Evolutionary conservation across 1,140 invertebrate genomes (phyloP), one percentile per base, ranked within the genome.

Genomic region (Oppia nitens): DNA sequence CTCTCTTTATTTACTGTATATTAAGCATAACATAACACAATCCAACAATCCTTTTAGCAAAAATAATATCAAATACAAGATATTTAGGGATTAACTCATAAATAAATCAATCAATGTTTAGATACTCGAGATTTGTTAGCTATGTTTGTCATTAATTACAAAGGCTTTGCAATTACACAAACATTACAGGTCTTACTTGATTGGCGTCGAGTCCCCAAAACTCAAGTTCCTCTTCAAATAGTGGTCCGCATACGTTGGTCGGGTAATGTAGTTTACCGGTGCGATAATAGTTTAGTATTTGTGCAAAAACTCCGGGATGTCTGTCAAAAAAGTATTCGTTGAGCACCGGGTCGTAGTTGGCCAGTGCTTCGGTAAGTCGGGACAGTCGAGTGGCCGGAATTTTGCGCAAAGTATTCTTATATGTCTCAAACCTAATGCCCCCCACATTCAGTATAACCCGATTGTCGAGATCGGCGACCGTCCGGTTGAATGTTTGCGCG

Each of bases 201-300:
- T 68, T 93, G 48, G 89, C 84, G 70, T 95, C 91, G 55, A 95
- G 77, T 3, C 89, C 89, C 90, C 89, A 95, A 72, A 93, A 95
- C 72, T 93, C 87, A 50, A 94, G 78, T 71, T 95, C 93, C 63
- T 78, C 76, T 72, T 98, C 94, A 70, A 98, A 98, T 51, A 98
- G 76, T 25, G 94, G 94, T 28, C 93, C 93, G 69, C 94, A 98
- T 2, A 98, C 90, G 70, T 98, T 87, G 24, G 91, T 94, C 2
- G 93, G 93, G 74, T 97, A 98, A 73, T 98, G 93, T 27, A 98
- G 80, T 70, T 97, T 96, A 29, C 93, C 93, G 27, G 91, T 96
- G 66, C 93, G 85, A 73, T 86, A 86, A 68, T 86, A 86, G 70
- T 86, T 86, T 57, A 85, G 75, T 49, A 86, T 81, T 70, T 84